A percentile compares a stretch with the other conserved stretches of the same genome.
Evolutionary conservation across 2,113 vertebrate species (phyloP).

Genomic region (Gallinago media): DNA sequence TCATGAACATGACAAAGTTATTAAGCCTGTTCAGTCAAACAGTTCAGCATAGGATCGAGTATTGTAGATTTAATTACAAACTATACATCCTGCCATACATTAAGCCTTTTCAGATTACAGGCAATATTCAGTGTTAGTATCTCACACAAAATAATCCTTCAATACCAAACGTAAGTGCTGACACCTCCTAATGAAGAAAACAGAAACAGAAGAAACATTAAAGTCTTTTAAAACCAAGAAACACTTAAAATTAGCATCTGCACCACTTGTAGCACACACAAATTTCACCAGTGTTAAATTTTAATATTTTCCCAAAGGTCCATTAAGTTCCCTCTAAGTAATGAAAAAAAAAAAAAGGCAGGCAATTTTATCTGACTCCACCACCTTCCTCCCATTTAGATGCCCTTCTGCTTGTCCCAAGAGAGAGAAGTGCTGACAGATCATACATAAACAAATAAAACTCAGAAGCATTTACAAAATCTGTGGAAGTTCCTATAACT

Average conservation of each 20-base stretch:
- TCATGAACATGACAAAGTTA: background rate
- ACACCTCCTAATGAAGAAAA: background rate
- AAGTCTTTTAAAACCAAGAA: background rate
- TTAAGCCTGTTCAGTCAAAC: background rate
- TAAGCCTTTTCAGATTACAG: background rate
- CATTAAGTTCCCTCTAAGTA: background rate
- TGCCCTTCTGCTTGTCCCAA: background rate
- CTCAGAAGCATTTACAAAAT: background rate
- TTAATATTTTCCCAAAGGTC: background rate
- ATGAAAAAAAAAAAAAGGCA: background rate
- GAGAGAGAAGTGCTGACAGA: background rate
- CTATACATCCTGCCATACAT: background rate
- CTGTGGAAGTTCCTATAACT: background rate
- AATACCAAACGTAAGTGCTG: background rate
- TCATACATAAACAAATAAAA: background rate
- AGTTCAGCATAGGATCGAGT: background rate
- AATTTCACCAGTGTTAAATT: background rate
- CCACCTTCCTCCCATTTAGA: background rate
- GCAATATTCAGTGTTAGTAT: background rate
- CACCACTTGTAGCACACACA: background rate
- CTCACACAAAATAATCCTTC: background rate
- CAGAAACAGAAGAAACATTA: background rate
- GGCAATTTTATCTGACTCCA: background rate
- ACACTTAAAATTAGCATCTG: background rate
- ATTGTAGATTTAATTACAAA: background rate